Conservation (phyloP, 2,888 invertebrate genomes). For the Microctonus brassicae region DNA sequence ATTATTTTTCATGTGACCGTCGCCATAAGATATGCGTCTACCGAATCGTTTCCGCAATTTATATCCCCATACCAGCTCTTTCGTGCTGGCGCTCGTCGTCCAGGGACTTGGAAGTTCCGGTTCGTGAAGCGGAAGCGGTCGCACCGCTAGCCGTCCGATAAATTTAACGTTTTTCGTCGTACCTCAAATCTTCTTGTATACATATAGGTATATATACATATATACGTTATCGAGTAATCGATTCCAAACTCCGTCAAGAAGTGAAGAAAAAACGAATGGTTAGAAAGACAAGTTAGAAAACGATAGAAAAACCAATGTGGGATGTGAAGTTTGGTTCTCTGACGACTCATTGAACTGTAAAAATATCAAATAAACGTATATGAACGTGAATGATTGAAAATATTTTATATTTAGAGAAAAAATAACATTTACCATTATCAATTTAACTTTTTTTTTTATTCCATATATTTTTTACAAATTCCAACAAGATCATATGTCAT, state of each 20-base stretch:
- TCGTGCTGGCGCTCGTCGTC: not conserved
- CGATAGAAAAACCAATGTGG: slow-evolving; percentile 24
- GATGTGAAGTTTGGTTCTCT: slow-evolving; percentile 42
- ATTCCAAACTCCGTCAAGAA: slow-evolving; percentile 8
- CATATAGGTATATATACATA: not conserved
- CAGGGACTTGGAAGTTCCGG: slow-evolving; percentile 20
- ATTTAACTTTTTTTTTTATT: not conserved
- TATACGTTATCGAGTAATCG: slow-evolving; percentile 2
- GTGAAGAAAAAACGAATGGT: not conserved
- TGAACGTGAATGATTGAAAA: not conserved
- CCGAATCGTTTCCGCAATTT: slow-evolving; percentile 8
- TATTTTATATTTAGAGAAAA: not conserved
- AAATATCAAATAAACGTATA: not conserved
- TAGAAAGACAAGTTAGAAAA: slow-evolving; percentile 26
- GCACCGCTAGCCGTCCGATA: slow-evolving; percentile 10
- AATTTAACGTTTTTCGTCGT: not conserved
- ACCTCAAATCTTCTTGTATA: not conserved
- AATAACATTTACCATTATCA: too few species aligned
- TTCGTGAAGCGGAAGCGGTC: slow-evolving; percentile 31
- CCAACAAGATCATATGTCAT: not conserved
- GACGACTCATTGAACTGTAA: slow-evolving; percentile 14
- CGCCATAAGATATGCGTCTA: slow-evolving; percentile 8
- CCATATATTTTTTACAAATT: not conserved
- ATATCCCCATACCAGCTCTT: not conserved
- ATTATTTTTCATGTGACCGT: not conserved